Percentiles rank a stretch among this genome's conserved stretches.
Evolutionary conservation across 2,113 vertebrate genomes (phyloP).

Genomic region (Apodemus sylvaticus): DNA sequence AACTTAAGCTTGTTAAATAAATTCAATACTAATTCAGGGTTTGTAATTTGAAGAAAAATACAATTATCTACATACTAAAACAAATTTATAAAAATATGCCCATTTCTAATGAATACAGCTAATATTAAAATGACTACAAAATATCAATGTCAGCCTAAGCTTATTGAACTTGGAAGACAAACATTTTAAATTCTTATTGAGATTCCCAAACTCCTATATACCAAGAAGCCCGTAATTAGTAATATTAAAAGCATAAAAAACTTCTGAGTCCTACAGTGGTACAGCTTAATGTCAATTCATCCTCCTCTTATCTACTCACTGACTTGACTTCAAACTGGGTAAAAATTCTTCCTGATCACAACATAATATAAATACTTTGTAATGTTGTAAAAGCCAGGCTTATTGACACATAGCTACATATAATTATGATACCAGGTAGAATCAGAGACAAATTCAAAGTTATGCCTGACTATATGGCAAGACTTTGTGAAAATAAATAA

Average conservation of each 20-base stretch:
- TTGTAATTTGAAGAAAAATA: background rate
- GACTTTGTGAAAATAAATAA: background rate
- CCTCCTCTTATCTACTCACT: background rate
- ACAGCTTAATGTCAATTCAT: slow-evolving; percentile 7
- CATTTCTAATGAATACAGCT: background rate
- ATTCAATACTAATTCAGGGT: background rate
- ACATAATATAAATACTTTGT: background rate
- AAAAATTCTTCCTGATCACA: background rate
- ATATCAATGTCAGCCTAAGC: background rate
- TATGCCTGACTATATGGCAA: background rate
- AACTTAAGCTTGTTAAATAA: background rate
- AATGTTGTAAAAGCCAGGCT: background rate
- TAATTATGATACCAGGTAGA: background rate
- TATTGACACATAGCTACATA: background rate
- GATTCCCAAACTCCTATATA: background rate
- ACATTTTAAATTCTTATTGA: background rate
- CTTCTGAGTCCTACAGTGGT: background rate
- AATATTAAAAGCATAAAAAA: background rate
- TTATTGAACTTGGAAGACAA: background rate
- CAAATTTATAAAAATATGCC: background rate
- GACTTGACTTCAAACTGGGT: background rate
- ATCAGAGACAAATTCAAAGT: background rate
- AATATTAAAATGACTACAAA: background rate
- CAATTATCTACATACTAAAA: background rate
- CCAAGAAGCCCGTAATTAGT: background rate